Evolutionary conservation across 64 coral and sea anemone species (phyloP).

Genomic region (Pocillopora damicornis): DNA sequence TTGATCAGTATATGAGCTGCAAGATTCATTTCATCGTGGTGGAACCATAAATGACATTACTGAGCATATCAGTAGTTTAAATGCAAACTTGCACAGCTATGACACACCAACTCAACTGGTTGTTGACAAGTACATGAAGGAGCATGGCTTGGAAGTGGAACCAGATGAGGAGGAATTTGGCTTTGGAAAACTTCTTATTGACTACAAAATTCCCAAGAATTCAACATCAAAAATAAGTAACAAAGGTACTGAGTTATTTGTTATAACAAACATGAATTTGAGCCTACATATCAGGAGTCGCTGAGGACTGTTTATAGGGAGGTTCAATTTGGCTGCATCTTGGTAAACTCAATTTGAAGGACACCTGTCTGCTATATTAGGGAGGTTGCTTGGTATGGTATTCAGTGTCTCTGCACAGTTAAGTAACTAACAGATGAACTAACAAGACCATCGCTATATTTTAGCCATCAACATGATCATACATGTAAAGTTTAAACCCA

Average conservation of each 20-base stretch:
- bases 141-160: slow-evolving; percentile 65
- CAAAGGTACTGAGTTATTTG: slow-evolving; percentile 44
- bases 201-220: slow-evolving; percentile 77
- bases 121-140: slow-evolving; percentile 87
- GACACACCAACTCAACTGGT: slow-evolving; percentile 77
- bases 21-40: slow-evolving; percentile 73
- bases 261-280: background rate
- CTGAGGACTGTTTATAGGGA: no score
- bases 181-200: slow-evolving; percentile 74
- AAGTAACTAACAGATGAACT: no score
- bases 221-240: slow-evolving; percentile 50
- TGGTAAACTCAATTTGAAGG: no score
- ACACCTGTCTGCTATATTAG: no score
- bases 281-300: background rate
- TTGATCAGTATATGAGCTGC: slow-evolving; percentile 13
- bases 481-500: no score
- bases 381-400: no score
- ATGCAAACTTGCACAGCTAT: slow-evolving; percentile 41
- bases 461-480: no score
- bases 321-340: no score
- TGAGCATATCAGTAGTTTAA: slow-evolving; percentile 69
- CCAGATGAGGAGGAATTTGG: slow-evolving; percentile 84
- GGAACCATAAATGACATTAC: slow-evolving; percentile 78
- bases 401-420: no score
- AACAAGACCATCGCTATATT: no score